Conservation (phyloP, 2,113 vertebrate species). For the Ammodytes marinus region DNA sequence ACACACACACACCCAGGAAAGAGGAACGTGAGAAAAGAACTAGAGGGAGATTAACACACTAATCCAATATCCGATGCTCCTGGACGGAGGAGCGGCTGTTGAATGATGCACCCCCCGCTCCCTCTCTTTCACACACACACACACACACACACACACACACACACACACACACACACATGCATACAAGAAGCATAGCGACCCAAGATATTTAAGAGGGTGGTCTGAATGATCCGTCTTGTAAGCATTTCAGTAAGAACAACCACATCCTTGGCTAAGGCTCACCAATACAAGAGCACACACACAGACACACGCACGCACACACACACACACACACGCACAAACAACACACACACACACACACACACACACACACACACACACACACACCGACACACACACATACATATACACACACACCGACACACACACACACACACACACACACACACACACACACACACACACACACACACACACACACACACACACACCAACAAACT, state of each 20-base stretch:
- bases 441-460: constrained; percentile 22
- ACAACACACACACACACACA: no score
- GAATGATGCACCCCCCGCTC: constrained; percentile 61
- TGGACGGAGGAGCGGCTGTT: constrained; percentile 64
- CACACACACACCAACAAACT: constrained; percentile 21
- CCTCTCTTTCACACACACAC: constrained; percentile 6
- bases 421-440: constrained; percentile 19
- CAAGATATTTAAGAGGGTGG: constrained; percentile 11
- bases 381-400: background rate
- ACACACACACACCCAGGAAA: constrained; percentile 39
- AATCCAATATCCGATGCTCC: constrained; percentile 79
- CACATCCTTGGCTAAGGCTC: constrained; percentile 72
- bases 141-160: background rate
- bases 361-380: no score
- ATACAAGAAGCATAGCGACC: constrained; percentile 18
- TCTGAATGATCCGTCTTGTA: constrained; percentile 49
- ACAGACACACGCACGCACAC: constrained; percentile 23
- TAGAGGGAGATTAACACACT: constrained; percentile 74
- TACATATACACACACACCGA: background rate
- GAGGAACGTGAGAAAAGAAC: constrained; percentile 69
- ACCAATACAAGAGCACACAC: no score
- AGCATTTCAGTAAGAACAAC: constrained; percentile 68
- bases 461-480: constrained; percentile 29
- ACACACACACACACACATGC: constrained; percentile 8
- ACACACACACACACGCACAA: constrained; percentile 2